Evolutionary conservation across 2,888 invertebrate species (phyloP), one percentile per base, ranked within the genome.

Genomic region (Acleris cristana): DNA sequence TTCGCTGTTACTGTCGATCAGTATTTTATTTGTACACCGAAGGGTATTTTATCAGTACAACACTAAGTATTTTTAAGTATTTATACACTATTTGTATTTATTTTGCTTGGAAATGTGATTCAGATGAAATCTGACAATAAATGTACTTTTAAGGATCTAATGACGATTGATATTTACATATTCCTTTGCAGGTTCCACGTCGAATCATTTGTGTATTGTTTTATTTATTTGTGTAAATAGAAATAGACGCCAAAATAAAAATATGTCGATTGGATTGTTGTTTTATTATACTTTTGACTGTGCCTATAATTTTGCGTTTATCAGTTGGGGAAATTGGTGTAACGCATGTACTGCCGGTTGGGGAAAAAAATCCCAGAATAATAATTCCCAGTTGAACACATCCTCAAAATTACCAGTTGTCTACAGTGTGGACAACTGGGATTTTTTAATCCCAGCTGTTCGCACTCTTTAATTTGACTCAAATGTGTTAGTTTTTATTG

Each of bases 101-200:
- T 64, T 59, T 65, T 69, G 40, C 61, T 58, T 72, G 67, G 70
- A 65, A 57, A 58, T 70, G 68, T 71, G 63, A 70, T 72, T 79
- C 82, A 81, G 85, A 85, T 85, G 55, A 73, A 82, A 84, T 86
- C 84, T 85, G 84, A 82, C 79, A 82, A 81, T 82, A 84, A 80
- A 63, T 54, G 62, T 67, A 67, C 53, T 63, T 54, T 56, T 67
- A 67, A 67, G 63, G 58, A 63, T 40, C 63, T 56, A 56, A 61
- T 51, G 21, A 61, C 55, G 44, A 60, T 55, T 21, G 56, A 53
- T 62, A 66, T 57, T 66, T 45, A 40, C 14, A 40, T 57, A 66
- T 62, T 55, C 56, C 56, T 66, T 62, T 52, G 61, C 60, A 61
- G 30, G 45, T 44, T 66, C 52, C 45, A 60, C n/a, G 56, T 66